Percentiles rank a stretch among this genome's conserved stretches.
These are phyloP conservation scores for Pachypanchax playfairii DNA, from an alignment of 2,113 vertebrate species.

Conservation along the genomic window DNA sequence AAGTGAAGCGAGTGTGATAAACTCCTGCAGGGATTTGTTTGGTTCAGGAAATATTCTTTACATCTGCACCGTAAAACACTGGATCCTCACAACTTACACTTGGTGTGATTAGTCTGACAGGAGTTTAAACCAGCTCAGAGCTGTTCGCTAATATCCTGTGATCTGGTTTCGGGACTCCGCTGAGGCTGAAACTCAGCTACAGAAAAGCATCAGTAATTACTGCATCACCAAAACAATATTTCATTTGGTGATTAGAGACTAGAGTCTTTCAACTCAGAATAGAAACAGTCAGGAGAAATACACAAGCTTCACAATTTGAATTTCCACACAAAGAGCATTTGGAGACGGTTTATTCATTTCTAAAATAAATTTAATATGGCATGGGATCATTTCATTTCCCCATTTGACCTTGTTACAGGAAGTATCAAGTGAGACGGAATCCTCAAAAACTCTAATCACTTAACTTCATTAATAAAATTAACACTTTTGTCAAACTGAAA, in stretches of 20 bases:
- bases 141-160: constrained; percentile 54
- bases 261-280: constrained; percentile 50
- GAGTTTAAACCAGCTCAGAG: constrained; percentile 44
- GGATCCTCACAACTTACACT: neutral
- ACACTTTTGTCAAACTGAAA: constrained; percentile 15
- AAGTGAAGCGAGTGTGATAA: neutral
- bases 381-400: neutral
- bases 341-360: constrained; percentile 21
- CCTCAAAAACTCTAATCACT: too few relatives aligned
- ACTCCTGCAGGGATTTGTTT: constrained; percentile 8
- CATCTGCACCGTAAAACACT: constrained; percentile 8
- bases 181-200: constrained; percentile 58
- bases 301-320: constrained; percentile 37
- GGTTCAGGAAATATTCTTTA: constrained; percentile 20
- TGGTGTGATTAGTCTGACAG: constrained; percentile 46
- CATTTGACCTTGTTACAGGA: constrained; percentile 12
- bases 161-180: constrained; percentile 58
- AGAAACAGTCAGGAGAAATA: constrained; percentile 35
- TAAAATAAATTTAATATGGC: constrained; percentile 9
- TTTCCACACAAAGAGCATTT: constrained; percentile 44
- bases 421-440: too few relatives aligned
- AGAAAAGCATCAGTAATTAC: constrained; percentile 68
- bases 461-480: constrained; percentile 15
- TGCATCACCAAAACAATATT: constrained; percentile 52
- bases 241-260: constrained; percentile 63